Conservation (phyloP, 2,797 vertebrate species). For the Enteromius unitaeniatus region DNA sequence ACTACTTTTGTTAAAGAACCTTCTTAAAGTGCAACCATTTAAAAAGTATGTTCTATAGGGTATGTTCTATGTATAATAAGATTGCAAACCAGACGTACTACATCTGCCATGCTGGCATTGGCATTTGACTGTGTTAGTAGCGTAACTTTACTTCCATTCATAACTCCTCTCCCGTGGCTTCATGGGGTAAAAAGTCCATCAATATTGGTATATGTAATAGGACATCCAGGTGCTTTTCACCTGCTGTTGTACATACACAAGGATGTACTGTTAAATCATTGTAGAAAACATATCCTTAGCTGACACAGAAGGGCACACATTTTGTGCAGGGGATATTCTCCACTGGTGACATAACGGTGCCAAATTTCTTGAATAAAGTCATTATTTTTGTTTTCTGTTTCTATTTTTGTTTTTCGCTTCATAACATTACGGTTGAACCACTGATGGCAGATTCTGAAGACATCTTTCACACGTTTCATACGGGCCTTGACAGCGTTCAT, state of each 20-base stretch:
- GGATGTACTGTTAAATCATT: too few relatives aligned
- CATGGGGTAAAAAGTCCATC: neutral
- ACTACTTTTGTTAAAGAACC: neutral
- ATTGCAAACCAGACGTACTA: neutral
- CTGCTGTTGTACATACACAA: neutral
- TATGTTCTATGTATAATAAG: neutral
- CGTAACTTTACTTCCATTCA: neutral
- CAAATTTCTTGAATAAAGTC: too few relatives aligned
- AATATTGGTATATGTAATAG: neutral
- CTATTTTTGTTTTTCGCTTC: too few relatives aligned
- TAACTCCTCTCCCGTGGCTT: neutral
- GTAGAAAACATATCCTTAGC: too few relatives aligned
- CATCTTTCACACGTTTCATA: too few relatives aligned
- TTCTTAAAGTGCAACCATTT: neutral
- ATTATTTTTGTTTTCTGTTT: too few relatives aligned
- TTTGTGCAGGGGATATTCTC: too few relatives aligned
- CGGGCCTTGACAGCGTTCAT: too few relatives aligned
- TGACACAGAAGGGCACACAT: too few relatives aligned
- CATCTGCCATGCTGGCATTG: neutral
- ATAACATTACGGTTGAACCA: too few relatives aligned
- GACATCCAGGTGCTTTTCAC: neutral
- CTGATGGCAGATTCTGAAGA: too few relatives aligned
- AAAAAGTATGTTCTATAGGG: neutral
- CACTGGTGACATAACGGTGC: too few relatives aligned
- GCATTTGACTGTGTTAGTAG: neutral